phyloP scores from a whole-genome alignment of 2,797 vertebrate species.

The Notoglanidium macrostoma region DNA sequence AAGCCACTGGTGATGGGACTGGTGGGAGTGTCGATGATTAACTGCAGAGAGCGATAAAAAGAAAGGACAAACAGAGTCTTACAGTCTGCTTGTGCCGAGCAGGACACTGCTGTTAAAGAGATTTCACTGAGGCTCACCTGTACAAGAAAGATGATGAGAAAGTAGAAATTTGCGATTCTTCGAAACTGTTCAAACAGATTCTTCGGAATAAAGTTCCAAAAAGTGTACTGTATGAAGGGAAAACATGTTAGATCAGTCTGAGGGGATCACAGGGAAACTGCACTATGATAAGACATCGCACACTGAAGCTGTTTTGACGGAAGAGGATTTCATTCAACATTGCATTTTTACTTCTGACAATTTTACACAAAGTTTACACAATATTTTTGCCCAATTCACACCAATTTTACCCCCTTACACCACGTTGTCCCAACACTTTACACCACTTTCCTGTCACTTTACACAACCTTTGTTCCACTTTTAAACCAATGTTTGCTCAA shows the following conservation, averaged over 20 bases:
- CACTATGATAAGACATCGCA: not conserved
- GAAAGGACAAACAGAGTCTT: conserved; percentile 3
- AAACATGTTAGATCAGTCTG: not conserved
- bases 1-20: conserved; percentile 95
- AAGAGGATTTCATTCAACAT: not conserved
- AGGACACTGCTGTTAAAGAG: not conserved
- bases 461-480: not conserved
- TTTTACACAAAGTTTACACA: not conserved
- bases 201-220: conserved; percentile 98
- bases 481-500: not conserved
- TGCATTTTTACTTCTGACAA: not conserved
- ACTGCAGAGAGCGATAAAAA: conserved; percentile 68
- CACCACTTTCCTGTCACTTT: not conserved
- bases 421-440: not conserved
- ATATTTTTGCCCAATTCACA: not conserved
- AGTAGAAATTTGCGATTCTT: conserved; percentile 98
- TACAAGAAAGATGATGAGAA: conserved; percentile 97
- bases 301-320: not conserved
- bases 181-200: conserved; percentile 98
- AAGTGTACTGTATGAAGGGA: conserved; percentile 83
- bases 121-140: conserved; percentile 80
- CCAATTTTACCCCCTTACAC: too few species aligned
- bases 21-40: conserved; percentile 97
- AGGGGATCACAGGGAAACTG: not conserved
- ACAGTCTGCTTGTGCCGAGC: not conserved